Base-by-base conservation (phyloP, 1,140 invertebrate genomes). In the Tetragonula clypearis region DNA sequence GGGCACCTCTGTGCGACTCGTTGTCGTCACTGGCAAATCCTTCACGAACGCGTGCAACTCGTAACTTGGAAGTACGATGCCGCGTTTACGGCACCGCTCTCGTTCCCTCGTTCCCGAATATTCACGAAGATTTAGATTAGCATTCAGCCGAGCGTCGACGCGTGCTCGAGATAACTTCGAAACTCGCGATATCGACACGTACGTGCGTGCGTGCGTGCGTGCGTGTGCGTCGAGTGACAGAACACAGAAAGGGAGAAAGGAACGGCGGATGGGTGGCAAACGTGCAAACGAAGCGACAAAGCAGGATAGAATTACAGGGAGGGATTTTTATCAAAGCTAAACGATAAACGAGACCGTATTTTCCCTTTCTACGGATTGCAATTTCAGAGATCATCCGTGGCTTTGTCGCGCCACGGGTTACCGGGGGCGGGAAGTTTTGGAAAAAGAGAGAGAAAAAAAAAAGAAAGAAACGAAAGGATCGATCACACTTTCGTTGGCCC, bases 341-440 rank as follows among this genome's bases (percentile, higher is more conserved):
- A 21, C 55, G 53, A 69, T 58, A 49, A n/a, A 4, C 49, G n/a
- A 49, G 30, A 53, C 26, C 72, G 69, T 30, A 30, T 82, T 82
- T 76, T 76, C 72, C 26, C 80, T 75, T 76, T 76, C 19, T 23
- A 55, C 26, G 60, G 72, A 56, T 68, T 55, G 53, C n/a, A 56
- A 35, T 74, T 84, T 58, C 66, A 21, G 30, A n/a, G 35, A 84
- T 72, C 53, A 53, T 17, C 21, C 23, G 2, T 49, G 19, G 76
- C 58, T 84, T 71, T 55, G 68, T 72, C 19, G 12, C 26, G 56
- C 1, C 55, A 4, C 19, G 21, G 14, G 58, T 49, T 41, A 26
- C 30, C 30, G 26, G 21, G 35, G 35, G 30, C 35, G 82, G 1
- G 30, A 71, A 65, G 26, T 65, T 62, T 35, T 12, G 49, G 12